These are phyloP conservation scores for Agrochola lychnidis DNA, from an alignment of 2,888 invertebrate species.

Conservation along the genomic window DNA sequence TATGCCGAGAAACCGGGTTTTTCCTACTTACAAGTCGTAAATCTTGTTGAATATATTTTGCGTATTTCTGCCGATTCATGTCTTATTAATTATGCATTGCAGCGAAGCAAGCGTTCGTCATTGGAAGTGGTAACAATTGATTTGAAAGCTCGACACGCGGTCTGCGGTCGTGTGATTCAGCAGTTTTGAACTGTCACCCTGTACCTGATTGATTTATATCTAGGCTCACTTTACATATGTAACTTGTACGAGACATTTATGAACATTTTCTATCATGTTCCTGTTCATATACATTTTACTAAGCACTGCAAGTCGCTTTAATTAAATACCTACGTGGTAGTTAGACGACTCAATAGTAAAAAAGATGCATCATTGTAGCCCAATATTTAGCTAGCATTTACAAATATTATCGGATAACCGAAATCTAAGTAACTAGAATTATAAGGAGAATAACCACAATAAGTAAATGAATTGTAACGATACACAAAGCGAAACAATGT, in stretches of 20 bases:
- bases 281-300: neutral
- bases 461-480: neutral
- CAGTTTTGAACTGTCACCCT: conserved; percentile 25
- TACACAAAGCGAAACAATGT: conserved; percentile 11
- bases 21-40: conserved; percentile 44
- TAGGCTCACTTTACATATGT: conserved; percentile 1
- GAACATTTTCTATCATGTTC: conserved; percentile 6
- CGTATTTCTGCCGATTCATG: conserved; percentile 30
- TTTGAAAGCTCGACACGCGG: conserved; percentile 45
- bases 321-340: neutral
- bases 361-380: neutral
- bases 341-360: neutral
- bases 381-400: neutral
- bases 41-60: conserved; percentile 32
- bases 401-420: neutral
- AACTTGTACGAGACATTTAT: neutral
- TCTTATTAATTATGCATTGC: conserved; percentile 24
- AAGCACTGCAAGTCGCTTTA: neutral
- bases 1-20: conserved; percentile 37
- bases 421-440: neutral
- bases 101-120: conserved; percentile 48
- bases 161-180: conserved; percentile 56
- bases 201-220: conserved; percentile 47
- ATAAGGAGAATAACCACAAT: conserved; percentile 2
- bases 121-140: neutral